A percentile compares a stretch with the other conserved stretches of the same genome.
These are phyloP conservation scores for Trigoniulus corallinus DNA, from an alignment of 1,140 invertebrate genomes.

Conservation along the genomic window DNA sequence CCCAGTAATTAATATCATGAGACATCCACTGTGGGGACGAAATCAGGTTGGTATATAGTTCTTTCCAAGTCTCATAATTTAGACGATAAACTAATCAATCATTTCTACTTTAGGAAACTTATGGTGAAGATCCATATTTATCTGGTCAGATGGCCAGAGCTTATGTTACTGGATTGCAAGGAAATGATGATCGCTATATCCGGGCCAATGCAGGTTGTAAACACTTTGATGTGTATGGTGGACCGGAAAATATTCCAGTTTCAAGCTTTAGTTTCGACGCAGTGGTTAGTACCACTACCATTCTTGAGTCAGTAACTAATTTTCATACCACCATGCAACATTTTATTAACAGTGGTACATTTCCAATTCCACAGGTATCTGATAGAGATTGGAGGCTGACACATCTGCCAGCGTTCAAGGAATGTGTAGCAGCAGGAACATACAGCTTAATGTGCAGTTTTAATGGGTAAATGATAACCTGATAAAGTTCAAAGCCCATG, in stretches of 20 bases:
- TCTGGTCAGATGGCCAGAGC: conserved; percentile 7
- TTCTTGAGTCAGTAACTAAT: neutral
- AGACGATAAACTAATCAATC: neutral
- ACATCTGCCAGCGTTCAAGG: conserved; percentile 23
- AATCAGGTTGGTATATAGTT: conserved; percentile 17
- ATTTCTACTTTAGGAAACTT: conserved; percentile 10
- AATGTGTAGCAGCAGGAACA: conserved; percentile 22
- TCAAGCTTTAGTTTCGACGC: conserved; percentile 12
- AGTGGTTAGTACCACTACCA: neutral
- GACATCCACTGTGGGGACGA: conserved; percentile 25
- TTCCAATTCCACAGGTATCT: conserved; percentile 9
- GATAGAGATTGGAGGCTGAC: conserved; percentile 22
- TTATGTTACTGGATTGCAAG: conserved; percentile 10
- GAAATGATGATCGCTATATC: conserved; percentile 8
- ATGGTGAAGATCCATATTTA: conserved; percentile 12
- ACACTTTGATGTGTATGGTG: conserved; percentile 5
- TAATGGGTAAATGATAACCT: conserved; percentile 16
- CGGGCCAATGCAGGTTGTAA: conserved; percentile 12
- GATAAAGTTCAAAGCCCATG: neutral
- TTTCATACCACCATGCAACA: neutral
- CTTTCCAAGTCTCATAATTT: neutral
- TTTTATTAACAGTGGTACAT: neutral
- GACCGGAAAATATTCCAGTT: conserved; percentile 13
- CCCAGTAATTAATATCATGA: conserved; percentile 25
- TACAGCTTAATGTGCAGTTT: conserved; percentile 25